Conservation (phyloP, 2,113 vertebrate genomes). For the Ursus arctos region DNA sequence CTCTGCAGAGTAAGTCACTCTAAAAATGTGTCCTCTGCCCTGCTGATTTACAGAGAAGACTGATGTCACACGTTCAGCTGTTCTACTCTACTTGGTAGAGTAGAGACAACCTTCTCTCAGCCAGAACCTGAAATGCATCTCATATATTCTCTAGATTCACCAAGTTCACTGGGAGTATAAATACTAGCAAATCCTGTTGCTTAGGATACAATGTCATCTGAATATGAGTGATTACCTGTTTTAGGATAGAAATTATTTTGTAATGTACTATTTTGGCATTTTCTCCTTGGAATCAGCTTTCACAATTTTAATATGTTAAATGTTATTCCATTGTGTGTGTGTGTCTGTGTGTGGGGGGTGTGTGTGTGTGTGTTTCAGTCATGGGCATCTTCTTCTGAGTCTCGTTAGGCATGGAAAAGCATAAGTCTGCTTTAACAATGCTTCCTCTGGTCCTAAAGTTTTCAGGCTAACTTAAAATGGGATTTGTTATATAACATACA, state of each 20-base stretch:
- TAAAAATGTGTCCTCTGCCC: neutral
- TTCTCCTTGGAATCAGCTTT: slow-evolving; percentile 68
- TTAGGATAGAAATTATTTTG: slow-evolving; percentile 64
- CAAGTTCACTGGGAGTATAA: neutral
- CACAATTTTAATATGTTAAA: slow-evolving; percentile 77
- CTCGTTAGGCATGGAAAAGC: neutral
- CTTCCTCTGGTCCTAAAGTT: slow-evolving; percentile 6
- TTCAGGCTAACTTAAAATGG: neutral
- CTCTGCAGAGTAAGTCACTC: neutral
- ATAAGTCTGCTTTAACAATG: neutral
- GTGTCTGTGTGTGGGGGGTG: neutral
- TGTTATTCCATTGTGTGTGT: neutral
- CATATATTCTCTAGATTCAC: neutral
- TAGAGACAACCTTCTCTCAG: slow-evolving; percentile 46
- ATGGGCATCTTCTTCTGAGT: neutral
- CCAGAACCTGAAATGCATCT: slow-evolving; percentile 52
- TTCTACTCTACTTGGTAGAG: neutral
- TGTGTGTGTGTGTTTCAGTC: neutral
- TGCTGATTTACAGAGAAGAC: neutral
- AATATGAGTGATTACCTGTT: slow-evolving; percentile 51
- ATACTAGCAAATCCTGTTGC: neutral
- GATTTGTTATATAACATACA: slow-evolving; percentile 43
- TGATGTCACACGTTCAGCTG: neutral
- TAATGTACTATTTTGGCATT: neutral
- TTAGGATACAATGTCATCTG: slow-evolving; percentile 53